These are phyloP conservation scores for Athetis lepigone DNA, from an alignment of 2,888 invertebrate species.

Conservation along the genomic window DNA sequence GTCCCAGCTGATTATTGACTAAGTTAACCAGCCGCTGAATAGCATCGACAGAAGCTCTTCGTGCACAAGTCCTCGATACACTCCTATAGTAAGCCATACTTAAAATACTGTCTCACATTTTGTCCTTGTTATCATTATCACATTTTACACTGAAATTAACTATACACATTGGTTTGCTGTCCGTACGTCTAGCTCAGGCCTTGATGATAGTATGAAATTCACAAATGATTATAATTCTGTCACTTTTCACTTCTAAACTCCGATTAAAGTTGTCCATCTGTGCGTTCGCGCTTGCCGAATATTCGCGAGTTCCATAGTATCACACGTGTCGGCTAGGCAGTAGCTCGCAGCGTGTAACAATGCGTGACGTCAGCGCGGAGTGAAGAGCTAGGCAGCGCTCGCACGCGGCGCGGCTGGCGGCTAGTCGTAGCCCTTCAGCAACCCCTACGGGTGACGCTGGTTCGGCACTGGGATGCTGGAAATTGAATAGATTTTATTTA, in stretches of 20 bases:
- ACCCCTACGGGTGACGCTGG: conserved; percentile 83
- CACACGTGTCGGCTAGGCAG: conserved; percentile 5
- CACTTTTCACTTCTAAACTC: not conserved
- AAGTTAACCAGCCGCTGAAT: conserved; percentile 60
- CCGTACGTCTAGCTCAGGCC: conserved; percentile 2
- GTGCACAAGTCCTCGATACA: conserved; percentile 25
- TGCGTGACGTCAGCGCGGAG: too few species aligned
- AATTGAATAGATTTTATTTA: conserved; percentile 8
- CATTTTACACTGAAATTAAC: conserved; percentile 56
- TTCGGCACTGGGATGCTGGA: conserved; percentile 84
- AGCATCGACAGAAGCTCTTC: conserved; percentile 33
- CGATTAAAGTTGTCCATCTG: not conserved
- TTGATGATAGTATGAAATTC: conserved; percentile 24
- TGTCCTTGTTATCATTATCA: conserved; percentile 54
- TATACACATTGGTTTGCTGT: conserved; percentile 40
- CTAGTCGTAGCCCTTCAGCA: conserved; percentile 70
- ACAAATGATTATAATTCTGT: not conserved
- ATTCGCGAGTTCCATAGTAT: conserved; percentile 21
- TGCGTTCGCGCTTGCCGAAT: too few species aligned
- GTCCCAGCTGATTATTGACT: conserved; percentile 63
- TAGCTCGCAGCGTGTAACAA: too few species aligned
- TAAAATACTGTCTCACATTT: conserved; percentile 58
- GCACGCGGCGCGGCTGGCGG: conserved; percentile 46
- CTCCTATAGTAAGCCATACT: conserved; percentile 44
- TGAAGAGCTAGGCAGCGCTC: conserved; percentile 50